Base-by-base conservation (phyloP, 2,888 invertebrate genomes). In the Acrobeloides nanus region DNA sequence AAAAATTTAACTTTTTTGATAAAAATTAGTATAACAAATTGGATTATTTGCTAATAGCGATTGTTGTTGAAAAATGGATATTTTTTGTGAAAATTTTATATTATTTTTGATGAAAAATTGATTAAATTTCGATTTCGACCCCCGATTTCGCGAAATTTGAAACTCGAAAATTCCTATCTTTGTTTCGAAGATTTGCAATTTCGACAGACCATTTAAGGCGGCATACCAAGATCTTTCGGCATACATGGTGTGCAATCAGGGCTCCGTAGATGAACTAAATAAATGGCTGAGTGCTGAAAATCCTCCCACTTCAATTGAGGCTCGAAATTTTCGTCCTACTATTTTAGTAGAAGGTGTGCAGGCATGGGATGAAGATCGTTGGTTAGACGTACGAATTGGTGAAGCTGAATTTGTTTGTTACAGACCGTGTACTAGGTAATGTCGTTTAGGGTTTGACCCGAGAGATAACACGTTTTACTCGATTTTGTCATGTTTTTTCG, bases 281-380 rank as follows among this genome's bases (percentile, higher is more conserved):
- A 7, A 10, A 2, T 27, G 29, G 4, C 17, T 58, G 25, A 37
- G 27, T 8, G 23, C 39, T 39, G 39, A 39, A 15, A 18, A 29
- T 6, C 6, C 27, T 7, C 7, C 7, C 8, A 29, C 27, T 7
- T n/a, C 39, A 20, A 17, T 58, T n/a, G 33, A 32, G n/a, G 54
- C 57, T 17, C 52, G 55, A 31, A 51, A 68, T 45, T 68, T 68
- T 57, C 66, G 68, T 23, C 62, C 63, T n/a, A 54, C 48, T 37
- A 65, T 68, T 23, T 62, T 65, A 17, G 55, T 68, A 15, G 53
- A 57, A 18, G 57, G 56, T 17, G 44, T 33, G 20, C 42, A 50
- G 1, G 57, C 66, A 0, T 68, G 59, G 58, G 66, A 66, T 40
- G 68, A 68, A 27, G 68, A 68, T 34, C 51, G 49, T 32, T 68